phyloP scores from a whole-genome alignment of 2,888 invertebrate genomes.

The Ommatoiulus sabulosus region DNA sequence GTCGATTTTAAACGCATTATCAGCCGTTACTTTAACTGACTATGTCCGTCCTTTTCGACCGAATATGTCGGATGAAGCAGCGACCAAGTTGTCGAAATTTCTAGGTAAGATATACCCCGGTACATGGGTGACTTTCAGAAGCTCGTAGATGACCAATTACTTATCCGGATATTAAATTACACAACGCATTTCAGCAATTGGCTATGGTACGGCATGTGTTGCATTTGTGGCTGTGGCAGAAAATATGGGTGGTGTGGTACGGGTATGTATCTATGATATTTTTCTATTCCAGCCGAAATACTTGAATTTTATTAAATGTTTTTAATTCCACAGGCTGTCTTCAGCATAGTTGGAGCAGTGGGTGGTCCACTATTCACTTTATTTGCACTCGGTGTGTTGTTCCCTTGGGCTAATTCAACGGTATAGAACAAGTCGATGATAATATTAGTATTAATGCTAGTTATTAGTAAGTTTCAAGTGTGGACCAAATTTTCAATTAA shows the following conservation, averaged over 20 bases:
- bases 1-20: constrained; percentile 55
- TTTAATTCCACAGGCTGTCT: constrained; percentile 52
- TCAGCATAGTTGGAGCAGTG: constrained; percentile 52
- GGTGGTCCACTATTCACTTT: constrained; percentile 52
- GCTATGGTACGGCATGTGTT: constrained; percentile 49
- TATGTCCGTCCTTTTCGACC: constrained; percentile 52
- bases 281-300: not conserved
- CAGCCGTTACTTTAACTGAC: constrained; percentile 55
- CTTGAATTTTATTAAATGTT: not conserved
- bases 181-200: not conserved
- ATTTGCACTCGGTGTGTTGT: constrained; percentile 53
- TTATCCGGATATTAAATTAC: not conserved
- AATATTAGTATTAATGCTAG: not conserved
- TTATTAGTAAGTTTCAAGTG: not conserved
- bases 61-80: constrained; percentile 49
- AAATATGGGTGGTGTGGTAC: constrained; percentile 52
- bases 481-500: not conserved
- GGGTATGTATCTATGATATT: constrained; percentile 45
- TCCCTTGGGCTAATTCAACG: constrained; percentile 54
- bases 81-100: constrained; percentile 52
- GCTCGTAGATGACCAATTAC: not conserved
- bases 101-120: constrained; percentile 38
- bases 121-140: not conserved
- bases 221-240: constrained; percentile 50
- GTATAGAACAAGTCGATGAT: not conserved